Percentiles rank a stretch among this genome's conserved stretches.
Evolutionary conservation across 1,140 invertebrate genomes (phyloP).

Genomic region (Apis florea): DNA sequence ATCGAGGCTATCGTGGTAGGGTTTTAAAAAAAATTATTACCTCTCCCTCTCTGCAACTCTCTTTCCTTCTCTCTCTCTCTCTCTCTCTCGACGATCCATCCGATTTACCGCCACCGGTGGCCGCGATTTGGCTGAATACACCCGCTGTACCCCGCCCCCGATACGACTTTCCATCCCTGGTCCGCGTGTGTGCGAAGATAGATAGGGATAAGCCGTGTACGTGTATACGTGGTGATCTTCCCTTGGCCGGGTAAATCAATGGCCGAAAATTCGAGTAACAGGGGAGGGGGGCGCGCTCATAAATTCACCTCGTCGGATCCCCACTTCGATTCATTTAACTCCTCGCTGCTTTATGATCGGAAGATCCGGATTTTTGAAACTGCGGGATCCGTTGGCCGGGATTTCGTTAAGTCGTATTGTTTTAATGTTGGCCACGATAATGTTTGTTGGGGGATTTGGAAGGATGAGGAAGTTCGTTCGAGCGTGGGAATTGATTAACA

Average conservation of each 20-base stretch:
- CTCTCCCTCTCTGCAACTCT: not conserved
- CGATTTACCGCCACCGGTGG: conserved; percentile 29
- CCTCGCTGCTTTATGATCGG: not conserved
- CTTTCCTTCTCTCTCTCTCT: not conserved
- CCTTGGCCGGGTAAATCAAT: conserved; percentile 9
- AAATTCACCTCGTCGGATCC: not conserved
- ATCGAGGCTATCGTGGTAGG: not conserved
- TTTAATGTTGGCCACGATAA: not conserved
- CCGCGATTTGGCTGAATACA: conserved; percentile 14
- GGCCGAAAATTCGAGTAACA: conserved; percentile 22
- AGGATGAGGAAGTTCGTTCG: too few relatives aligned
- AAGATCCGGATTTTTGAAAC: conserved; percentile 9
- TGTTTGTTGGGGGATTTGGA: too few relatives aligned
- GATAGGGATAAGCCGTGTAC: too few relatives aligned
- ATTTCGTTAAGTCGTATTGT: not conserved
- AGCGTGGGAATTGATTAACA: too few relatives aligned
- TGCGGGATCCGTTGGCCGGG: not conserved
- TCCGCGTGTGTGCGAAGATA: not conserved
- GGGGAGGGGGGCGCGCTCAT: not conserved
- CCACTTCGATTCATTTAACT: conserved; percentile 22
- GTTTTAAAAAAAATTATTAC: conserved; percentile 34
- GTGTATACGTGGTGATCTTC: not conserved
- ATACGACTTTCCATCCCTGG: not conserved
- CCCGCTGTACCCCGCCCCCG: not conserved
- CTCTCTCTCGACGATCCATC: not conserved